A percentile compares a stretch with the other conserved stretches of the same genome.
phyloP scores from a whole-genome alignment of 2,888 invertebrate genomes.

The Chymomyza caudatula region DNA sequence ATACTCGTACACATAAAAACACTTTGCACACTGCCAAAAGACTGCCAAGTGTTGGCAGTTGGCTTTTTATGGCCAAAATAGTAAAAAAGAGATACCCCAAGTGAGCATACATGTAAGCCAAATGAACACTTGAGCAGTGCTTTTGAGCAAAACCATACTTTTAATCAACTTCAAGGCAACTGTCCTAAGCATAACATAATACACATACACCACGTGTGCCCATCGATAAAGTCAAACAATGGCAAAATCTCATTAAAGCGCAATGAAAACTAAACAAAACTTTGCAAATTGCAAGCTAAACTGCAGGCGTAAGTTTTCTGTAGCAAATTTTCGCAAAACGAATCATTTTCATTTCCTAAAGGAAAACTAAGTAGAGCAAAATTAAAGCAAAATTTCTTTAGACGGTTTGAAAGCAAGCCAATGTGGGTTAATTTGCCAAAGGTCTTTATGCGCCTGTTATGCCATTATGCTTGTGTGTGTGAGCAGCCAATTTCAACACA shows the following conservation, averaged over 20 bases:
- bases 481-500: neutral
- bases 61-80: neutral
- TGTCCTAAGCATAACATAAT: neutral
- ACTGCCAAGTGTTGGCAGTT: neutral
- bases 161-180: neutral
- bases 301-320: constrained; percentile 10
- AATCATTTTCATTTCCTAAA: constrained; percentile 36
- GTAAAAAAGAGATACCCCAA: neutral
- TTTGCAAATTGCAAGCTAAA: constrained; percentile 25
- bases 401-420: constrained; percentile 12
- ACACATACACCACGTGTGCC: neutral
- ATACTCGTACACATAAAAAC: constrained; percentile 1
- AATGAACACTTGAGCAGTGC: neutral
- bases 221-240: constrained; percentile 21
- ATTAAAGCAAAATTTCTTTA: constrained; percentile 19
- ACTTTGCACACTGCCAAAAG: constrained; percentile 24
- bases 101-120: neutral
- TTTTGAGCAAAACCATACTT: neutral
- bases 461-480: neutral
- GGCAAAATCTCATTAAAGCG: constrained; percentile 27
- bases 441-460: constrained; percentile 8
- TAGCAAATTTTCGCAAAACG: constrained; percentile 6
- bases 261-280: constrained; percentile 42
- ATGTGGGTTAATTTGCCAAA: constrained; percentile 66
- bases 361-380: constrained; percentile 7